These are phyloP conservation scores for Phortica variegata DNA, from an alignment of 1,140 invertebrate species.

Conservation along the genomic window DNA sequence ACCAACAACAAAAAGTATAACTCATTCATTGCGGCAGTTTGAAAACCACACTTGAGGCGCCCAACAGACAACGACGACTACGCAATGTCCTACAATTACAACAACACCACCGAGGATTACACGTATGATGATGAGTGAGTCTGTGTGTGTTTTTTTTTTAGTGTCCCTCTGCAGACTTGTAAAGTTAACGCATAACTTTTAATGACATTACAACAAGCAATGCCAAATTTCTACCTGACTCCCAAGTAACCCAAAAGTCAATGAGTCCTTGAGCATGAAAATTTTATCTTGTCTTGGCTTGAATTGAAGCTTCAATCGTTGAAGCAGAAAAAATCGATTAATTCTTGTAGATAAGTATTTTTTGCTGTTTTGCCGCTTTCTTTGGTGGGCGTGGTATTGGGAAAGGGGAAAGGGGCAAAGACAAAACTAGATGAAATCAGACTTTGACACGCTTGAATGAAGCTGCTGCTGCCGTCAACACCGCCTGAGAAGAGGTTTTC, in stretches of 20 bases:
- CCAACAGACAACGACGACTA: not conserved
- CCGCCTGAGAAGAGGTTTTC: too few species aligned
- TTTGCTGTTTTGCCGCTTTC: too few species aligned
- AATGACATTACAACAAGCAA: not conserved
- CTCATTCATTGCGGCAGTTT: too few species aligned
- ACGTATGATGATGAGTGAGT: constrained; percentile 40
- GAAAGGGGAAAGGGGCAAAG: too few species aligned
- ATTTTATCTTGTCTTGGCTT: not conserved
- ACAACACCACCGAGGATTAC: constrained; percentile 38
- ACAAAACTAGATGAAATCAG: too few species aligned
- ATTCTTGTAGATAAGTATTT: too few species aligned
- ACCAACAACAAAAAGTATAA: constrained; percentile 10
- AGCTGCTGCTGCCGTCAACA: too few species aligned
- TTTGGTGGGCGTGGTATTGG: too few species aligned
- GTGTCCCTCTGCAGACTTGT: constrained; percentile 12
- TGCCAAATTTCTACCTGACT: constrained; percentile 10
- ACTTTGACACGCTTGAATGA: too few species aligned
- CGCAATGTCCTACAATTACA: constrained; percentile 40
- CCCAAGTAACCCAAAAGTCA: not conserved
- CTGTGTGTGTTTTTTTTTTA: constrained; percentile 7
- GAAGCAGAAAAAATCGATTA: too few species aligned
- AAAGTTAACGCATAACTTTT: too few species aligned
- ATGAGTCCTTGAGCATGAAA: not conserved
- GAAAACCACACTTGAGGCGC: not conserved
- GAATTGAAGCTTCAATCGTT: too few species aligned